These are phyloP conservation scores for Orchesellides sinensis DNA, from an alignment of 2,888 invertebrate species.

Conservation along the genomic window DNA sequence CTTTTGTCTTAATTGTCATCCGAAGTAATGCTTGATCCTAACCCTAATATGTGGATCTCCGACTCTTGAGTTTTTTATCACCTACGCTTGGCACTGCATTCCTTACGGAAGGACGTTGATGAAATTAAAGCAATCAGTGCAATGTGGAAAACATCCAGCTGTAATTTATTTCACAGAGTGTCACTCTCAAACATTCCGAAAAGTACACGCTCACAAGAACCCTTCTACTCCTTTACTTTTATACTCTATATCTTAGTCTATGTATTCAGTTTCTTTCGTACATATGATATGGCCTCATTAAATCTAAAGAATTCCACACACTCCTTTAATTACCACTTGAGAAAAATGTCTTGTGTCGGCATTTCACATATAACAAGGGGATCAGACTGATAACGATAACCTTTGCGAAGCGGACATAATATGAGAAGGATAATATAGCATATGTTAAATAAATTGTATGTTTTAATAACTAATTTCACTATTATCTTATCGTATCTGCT, in stretches of 20 bases:
- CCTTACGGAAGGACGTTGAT: background rate
- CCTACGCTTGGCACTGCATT: constrained; percentile 14
- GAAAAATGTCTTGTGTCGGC: constrained; percentile 32
- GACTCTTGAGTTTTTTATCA: too few relatives aligned
- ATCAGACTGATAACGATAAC: too few relatives aligned
- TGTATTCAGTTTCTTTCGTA: background rate
- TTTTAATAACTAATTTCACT: too few relatives aligned
- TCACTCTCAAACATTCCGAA: constrained; percentile 26
- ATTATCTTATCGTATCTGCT: too few relatives aligned
- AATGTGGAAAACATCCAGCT: constrained; percentile 31
- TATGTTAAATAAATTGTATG: too few relatives aligned
- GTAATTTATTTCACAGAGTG: constrained; percentile 51
- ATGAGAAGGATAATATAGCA: too few relatives aligned
- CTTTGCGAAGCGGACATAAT: too few relatives aligned
- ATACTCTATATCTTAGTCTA: background rate
- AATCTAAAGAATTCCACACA: constrained; percentile 59
- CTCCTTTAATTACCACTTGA: constrained; percentile 59
- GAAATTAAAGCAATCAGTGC: background rate
- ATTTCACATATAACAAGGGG: too few relatives aligned
- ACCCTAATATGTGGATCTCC: background rate
- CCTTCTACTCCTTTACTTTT: background rate
- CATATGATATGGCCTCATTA: constrained; percentile 55
- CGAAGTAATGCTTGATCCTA: constrained; percentile 31
- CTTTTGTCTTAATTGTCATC: constrained; percentile 37
- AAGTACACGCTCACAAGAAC: background rate